Evolutionary conservation across 1,140 invertebrate genomes (phyloP).

Genomic region (Brachionus sp.): DNA sequence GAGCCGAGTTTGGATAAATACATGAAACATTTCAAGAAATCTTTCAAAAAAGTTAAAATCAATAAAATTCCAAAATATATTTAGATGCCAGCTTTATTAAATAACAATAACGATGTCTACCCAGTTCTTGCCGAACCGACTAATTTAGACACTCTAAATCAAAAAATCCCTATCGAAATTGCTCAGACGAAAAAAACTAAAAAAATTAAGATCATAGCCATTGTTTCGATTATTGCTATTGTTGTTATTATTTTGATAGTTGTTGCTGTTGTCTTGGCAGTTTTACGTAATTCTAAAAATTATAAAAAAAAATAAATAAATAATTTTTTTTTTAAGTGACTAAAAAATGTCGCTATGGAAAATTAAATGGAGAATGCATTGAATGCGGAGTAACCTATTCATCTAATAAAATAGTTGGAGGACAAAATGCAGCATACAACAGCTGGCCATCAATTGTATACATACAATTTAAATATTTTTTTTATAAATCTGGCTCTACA

Average conservation of each 20-base stretch:
- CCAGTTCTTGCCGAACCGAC: neutral
- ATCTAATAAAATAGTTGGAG: neutral
- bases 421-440: neutral
- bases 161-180: neutral
- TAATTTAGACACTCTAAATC: neutral
- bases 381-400: slow-evolving; percentile 20
- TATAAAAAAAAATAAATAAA: neutral
- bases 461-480: neutral
- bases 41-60: neutral
- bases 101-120: neutral
- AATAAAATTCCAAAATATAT: neutral
- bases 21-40: neutral
- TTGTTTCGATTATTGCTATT: neutral
- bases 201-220: neutral
- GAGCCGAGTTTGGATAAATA: neutral
- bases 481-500: neutral
- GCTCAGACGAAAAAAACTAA: neutral
- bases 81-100: neutral
- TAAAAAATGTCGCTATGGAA: neutral
- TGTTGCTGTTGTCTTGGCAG: neutral
- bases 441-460: slow-evolving; percentile 31
- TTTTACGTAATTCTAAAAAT: neutral
- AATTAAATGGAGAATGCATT: neutral
- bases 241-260: neutral
- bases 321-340: neutral